Evolutionary conservation across 2,797 vertebrate species (phyloP), one percentile per base, ranked within the genome.

Genomic region (Sebastes iracundus): DNA sequence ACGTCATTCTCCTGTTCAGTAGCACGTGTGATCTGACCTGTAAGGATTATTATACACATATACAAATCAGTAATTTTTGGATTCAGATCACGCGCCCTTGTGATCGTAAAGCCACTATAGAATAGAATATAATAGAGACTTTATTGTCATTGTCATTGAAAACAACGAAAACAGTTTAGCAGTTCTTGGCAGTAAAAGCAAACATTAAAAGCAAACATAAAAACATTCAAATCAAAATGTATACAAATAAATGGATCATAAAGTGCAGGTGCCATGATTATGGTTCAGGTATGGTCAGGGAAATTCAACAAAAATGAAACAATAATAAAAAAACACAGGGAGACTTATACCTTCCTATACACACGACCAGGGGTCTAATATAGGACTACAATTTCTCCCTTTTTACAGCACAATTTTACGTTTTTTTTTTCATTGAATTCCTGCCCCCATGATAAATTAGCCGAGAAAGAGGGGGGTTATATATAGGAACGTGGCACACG

Each of bases 401-500:
- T 53, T 64, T 63, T 74, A 64, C 25, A 14, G 65, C 28, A 12
- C 28, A 59, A 72, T 81, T 84, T 79, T 42, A 60, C 16, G 23
- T 87, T 77, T 55, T 70, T 64, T 79, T 60, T 35, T 8, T 8
- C 68, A 75, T 33, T 72, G 33, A 62, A 75, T 60, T 60, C 65
- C 42, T 75, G 27, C 52, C 38, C 46, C 28, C 59, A 16, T 75
- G 74, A 90, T 90, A 81, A 80, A 92, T 90, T 65, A 87, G 64
- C 79, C 72, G 79, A 60, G 42, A 56, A 38, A 63, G 11, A 53
- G 42, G 11, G 18, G 79, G 66, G 28, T 79, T 87, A 80, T 72
- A 80, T 61, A 80, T 55, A 79, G 90, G 89, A 84, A 87, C 84
- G 82, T 87, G 83, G 87, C 87, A 87, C 72, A 87, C 72, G 68